These are phyloP conservation scores for Patella ulyssiponensis DNA, from an alignment of 2,888 invertebrate species.

Conservation along the genomic window DNA sequence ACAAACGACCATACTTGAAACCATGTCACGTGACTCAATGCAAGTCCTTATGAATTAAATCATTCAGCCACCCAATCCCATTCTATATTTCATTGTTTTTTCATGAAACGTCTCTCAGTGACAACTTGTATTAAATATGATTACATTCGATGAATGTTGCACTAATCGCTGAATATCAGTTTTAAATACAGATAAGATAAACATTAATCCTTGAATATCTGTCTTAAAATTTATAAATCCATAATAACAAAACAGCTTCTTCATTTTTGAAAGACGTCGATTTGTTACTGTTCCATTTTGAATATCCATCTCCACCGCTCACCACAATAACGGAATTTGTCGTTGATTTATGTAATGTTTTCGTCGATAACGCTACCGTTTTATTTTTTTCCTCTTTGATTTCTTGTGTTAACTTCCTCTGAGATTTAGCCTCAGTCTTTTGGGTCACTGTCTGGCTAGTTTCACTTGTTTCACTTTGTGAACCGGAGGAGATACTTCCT, in stretches of 20 bases:
- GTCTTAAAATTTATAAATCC: conserved; percentile 59
- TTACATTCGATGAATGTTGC: too few relatives aligned
- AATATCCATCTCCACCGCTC: conserved; percentile 68
- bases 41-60: too few relatives aligned
- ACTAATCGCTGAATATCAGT: too few relatives aligned
- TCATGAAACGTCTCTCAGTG: too few relatives aligned
- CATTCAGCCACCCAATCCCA: too few relatives aligned
- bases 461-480: conserved; percentile 6
- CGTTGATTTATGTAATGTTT: conserved; percentile 21
- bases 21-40: too few relatives aligned
- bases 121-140: too few relatives aligned
- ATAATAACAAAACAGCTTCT: conserved; percentile 57
- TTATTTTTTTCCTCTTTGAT: neutral
- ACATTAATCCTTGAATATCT: too few relatives aligned
- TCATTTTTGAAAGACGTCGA: conserved; percentile 40
- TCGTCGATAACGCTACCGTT: conserved; percentile 8
- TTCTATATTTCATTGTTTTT: too few relatives aligned
- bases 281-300: conserved; percentile 55
- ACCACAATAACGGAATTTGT: conserved; percentile 62
- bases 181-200: too few relatives aligned
- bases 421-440: neutral
- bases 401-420: conserved; percentile 1
- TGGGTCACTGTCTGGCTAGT: neutral
- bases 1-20: too few relatives aligned
- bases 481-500: neutral